phyloP scores from a whole-genome alignment of 2,888 invertebrate genomes.

The Notocelia uddmanniana region DNA sequence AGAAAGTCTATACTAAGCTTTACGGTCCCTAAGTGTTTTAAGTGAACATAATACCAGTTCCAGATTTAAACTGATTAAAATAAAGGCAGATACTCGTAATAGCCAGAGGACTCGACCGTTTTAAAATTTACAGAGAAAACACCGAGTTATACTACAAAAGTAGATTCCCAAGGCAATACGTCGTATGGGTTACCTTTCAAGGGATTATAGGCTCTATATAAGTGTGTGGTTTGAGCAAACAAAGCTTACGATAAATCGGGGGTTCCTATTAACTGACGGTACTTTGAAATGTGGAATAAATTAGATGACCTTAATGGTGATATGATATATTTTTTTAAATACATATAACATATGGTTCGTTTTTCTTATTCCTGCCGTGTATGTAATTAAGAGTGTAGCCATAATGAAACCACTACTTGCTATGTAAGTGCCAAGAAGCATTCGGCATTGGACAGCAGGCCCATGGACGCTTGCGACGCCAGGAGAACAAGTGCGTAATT shows the following conservation, averaged over 20 bases:
- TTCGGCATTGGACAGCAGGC: no score
- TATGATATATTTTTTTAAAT: no score
- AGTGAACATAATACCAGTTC: constrained; percentile 10
- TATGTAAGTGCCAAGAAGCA: no score
- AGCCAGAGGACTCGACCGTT: neutral
- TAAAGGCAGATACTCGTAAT: constrained; percentile 26
- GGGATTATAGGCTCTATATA: neutral
- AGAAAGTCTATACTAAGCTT: no score
- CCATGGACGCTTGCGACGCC: no score
- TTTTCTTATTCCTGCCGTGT: no score
- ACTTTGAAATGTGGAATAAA: neutral
- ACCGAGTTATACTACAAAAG: constrained; percentile 9
- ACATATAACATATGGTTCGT: no score
- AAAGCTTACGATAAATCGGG: constrained; percentile 1
- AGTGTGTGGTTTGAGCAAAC: neutral
- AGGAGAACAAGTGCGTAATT: no score
- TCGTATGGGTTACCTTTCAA: neutral
- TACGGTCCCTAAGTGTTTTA: constrained; percentile 9
- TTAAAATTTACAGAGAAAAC: constrained; percentile 5
- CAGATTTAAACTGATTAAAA: constrained; percentile 28
- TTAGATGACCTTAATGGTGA: no score
- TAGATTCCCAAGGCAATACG: neutral
- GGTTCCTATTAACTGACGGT: neutral
- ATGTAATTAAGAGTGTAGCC: no score
- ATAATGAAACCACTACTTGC: no score